phyloP scores from a whole-genome alignment of 2,113 vertebrate species.

The Platysternon megacephalum region DNA sequence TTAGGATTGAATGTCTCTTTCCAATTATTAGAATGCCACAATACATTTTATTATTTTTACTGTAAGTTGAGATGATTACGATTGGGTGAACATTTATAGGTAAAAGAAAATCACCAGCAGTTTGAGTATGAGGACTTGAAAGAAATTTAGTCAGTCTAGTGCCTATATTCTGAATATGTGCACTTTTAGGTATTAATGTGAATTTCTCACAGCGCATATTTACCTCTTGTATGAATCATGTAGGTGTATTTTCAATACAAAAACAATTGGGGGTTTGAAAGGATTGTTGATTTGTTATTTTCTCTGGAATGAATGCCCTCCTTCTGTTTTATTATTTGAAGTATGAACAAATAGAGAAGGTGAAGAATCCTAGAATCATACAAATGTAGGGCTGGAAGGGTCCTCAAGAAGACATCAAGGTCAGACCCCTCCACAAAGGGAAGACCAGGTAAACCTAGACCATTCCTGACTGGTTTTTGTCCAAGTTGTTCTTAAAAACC shows the following conservation, averaged over 20 bases:
- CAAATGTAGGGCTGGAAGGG: background rate
- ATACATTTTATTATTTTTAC: background rate
- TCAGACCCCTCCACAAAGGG: background rate
- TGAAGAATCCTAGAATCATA: background rate
- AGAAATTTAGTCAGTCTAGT: background rate
- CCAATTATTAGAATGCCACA: background rate
- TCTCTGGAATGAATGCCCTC: background rate
- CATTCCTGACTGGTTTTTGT: background rate
- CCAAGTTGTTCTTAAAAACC: background rate
- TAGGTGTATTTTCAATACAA: background rate
- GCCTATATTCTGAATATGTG: background rate
- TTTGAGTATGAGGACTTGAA: background rate
- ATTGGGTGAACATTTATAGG: background rate
- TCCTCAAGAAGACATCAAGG: background rate
- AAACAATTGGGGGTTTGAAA: background rate
- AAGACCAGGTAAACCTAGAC: background rate
- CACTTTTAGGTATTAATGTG: background rate
- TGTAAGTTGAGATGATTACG: background rate
- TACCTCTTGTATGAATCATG: background rate
- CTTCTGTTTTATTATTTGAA: background rate
- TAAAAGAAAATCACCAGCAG: accelerated
- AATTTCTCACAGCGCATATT: background rate
- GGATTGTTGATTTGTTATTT: background rate
- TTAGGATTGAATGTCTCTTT: background rate
- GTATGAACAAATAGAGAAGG: background rate